Evolutionary conservation across 2,888 invertebrate species (phyloP).

Genomic region (Thyatira batis): DNA sequence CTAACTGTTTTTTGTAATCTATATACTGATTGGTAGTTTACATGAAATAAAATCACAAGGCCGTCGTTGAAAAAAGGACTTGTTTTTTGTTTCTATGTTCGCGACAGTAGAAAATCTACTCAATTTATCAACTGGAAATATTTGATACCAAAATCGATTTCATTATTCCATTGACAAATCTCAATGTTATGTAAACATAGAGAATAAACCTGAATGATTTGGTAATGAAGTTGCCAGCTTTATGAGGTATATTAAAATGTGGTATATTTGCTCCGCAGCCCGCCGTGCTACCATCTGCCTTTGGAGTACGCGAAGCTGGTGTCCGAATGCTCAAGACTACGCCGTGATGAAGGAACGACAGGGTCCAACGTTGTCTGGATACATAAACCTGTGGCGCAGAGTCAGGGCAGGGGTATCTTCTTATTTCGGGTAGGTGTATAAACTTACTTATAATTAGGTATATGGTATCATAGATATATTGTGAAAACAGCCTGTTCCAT

Average conservation of each 20-base stretch:
- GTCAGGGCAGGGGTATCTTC: conserved; percentile 92
- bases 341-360: conserved; percentile 65
- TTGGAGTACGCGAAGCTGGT: conserved; percentile 92
- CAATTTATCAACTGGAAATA: not conserved
- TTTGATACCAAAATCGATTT: not conserved
- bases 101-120: not conserved
- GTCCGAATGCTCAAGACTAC: conserved; percentile 86
- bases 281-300: conserved; percentile 90
- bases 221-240: not conserved
- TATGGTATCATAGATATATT: too few species aligned
- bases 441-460: too few species aligned
- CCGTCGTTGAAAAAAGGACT: not conserved
- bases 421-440: conserved; percentile 85
- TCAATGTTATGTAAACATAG: not conserved
- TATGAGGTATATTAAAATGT: not conserved
- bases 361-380: conserved; percentile 87
- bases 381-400: conserved; percentile 93
- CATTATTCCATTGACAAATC: not conserved
- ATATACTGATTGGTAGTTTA: not conserved
- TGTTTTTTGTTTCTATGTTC: not conserved
- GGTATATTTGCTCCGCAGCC: conserved; percentile 75
- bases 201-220: not conserved
- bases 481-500: too few species aligned
- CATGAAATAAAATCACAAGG: not conserved
- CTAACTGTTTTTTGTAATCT: not conserved